A percentile compares a stretch with the other conserved stretches of the same genome.
phyloP scores from a whole-genome alignment of 2,888 invertebrate species.

The Drosophila rubida region DNA sequence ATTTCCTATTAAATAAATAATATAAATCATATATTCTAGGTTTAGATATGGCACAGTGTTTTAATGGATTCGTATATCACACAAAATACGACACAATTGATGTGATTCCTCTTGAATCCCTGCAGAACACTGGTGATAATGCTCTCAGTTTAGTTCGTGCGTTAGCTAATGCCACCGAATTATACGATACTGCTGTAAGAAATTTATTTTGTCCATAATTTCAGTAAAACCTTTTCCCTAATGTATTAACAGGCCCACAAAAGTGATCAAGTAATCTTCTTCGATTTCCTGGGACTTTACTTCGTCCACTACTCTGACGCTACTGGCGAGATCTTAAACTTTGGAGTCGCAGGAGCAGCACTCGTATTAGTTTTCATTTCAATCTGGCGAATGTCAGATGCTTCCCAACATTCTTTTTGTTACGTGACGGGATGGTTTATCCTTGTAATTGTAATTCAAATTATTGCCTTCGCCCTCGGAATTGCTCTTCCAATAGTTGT shows the following conservation, averaged over 20 bases:
- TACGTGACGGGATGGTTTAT: conserved; percentile 59
- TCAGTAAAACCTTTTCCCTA: no score
- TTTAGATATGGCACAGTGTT: conserved; percentile 90
- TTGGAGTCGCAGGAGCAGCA: conserved; percentile 78
- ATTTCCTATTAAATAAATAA: background rate
- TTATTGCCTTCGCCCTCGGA: conserved; percentile 74
- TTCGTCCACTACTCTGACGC: conserved; percentile 88
- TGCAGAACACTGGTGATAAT: conserved; percentile 91
- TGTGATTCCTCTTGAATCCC: conserved; percentile 87
- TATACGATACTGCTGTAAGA: conserved; percentile 70
- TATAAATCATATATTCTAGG: conserved; percentile 84
- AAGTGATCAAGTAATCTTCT: conserved; percentile 87
- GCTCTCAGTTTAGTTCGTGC: conserved; percentile 86
- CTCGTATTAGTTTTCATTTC: conserved; percentile 76
- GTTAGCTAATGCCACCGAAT: conserved; percentile 84
- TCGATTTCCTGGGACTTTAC: conserved; percentile 89
- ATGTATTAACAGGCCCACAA: conserved; percentile 79
- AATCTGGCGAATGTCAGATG: conserved; percentile 68
- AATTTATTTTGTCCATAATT: background rate
- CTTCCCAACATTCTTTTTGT: conserved; percentile 35
- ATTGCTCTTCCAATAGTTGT: conserved; percentile 77
- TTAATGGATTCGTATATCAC: conserved; percentile 91
- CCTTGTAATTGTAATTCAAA: conserved; percentile 34
- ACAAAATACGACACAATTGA: conserved; percentile 89
- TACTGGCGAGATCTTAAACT: conserved; percentile 82